Evolutionary conservation across 2,797 vertebrate species (phyloP), one percentile per base, ranked within the genome.

Genomic region (Euthynnus affinis): DNA sequence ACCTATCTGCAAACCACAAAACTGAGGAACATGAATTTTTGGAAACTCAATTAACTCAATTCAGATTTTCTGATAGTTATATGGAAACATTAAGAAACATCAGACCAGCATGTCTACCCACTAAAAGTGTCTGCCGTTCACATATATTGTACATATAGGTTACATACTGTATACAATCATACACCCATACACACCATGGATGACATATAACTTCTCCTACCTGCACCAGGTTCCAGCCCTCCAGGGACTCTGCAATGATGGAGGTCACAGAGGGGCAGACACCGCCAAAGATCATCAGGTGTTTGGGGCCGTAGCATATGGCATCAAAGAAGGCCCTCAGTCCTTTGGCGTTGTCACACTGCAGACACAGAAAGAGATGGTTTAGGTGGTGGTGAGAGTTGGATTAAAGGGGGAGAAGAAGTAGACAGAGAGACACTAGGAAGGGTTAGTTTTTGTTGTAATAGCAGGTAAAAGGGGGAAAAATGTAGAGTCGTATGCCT

Each of bases 171-270:
- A 13, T 14, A 56, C 13, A 66, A 72, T 70, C 3, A 23, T 46
- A 40, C 10, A 13, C 3, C 68, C 17, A 58, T 52, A 57, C 27
- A 32, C 56, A 63, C 22, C 9, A n/a, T 4, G 0, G 1, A 2
- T 17, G 5, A 74, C 32, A 63, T 44, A 25, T 49, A 32, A 12
- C 23, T 1, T 13, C 29, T 40, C 96, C 95, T 97, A 99, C 98
- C 98, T 99, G 98, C 78, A 99, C 97, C 82, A 99, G 95, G 91
- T 99, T 99, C 98, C 98, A 99, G 78, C 98, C 98, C 91, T 98
- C 97, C 78, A 99, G 94, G 74, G 98, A 99, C 90, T 99, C 98
- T 0, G 98, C 98, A 29, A 99, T 99, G 93, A 99, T 99, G 76
- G 98, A 99, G 1, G 98, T 99, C 84, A 99, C 98, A 0, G 98